Base-by-base conservation (phyloP, 2,888 invertebrate genomes). In the Lumbricus terrestris region DNA sequence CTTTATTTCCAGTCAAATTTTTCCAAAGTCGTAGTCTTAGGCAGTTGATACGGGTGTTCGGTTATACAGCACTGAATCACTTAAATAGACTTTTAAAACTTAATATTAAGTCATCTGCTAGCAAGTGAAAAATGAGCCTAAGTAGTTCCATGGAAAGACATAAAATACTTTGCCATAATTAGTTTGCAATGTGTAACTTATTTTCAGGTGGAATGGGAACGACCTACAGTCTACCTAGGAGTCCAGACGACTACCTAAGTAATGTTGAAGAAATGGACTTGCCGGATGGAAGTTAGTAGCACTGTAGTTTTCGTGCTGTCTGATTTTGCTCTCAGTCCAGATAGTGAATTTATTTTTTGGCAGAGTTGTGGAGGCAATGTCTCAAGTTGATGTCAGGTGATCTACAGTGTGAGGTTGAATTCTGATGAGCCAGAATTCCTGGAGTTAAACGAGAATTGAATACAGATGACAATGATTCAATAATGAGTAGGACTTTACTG, bases 161-260 rank as follows among this genome's bases (percentile, higher is more conserved):
- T 54, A 54, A 54, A 54, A 47, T 18, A 47, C 47, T 18, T 47
- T 5, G 29, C 5, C 23, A 47, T 54, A 54, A 54, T 29, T 54
- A 54, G 54, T 54, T 29, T 4, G 29, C 5, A 23, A 54, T 54
- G 1, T n/a, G n/a, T 69, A n/a, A 29, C n/a, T 69, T 69, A 69
- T 42, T 34, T 88, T 69, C 92, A 95, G 95, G 95, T 91, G 94
- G 94, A 85, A 97, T 97, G 93, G 96, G 97, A 91, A 97, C 96
- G 94, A 97, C 96, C 92, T 98, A 98, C 95, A 97, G 97, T 92
- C 96, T 98, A 96, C 97, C 98, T 88, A 97, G 97, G 95, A 98
- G 98, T 90, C 98, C 98, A 13, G 98, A 98, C 95, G 98, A 98
- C 96, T 98, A 98, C 96, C 96, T 98, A 93, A 96, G 97, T 91